Evolutionary conservation across 1,140 invertebrate genomes (phyloP), one percentile per base, ranked within the genome.

Genomic region (Bemisia tabaci): DNA sequence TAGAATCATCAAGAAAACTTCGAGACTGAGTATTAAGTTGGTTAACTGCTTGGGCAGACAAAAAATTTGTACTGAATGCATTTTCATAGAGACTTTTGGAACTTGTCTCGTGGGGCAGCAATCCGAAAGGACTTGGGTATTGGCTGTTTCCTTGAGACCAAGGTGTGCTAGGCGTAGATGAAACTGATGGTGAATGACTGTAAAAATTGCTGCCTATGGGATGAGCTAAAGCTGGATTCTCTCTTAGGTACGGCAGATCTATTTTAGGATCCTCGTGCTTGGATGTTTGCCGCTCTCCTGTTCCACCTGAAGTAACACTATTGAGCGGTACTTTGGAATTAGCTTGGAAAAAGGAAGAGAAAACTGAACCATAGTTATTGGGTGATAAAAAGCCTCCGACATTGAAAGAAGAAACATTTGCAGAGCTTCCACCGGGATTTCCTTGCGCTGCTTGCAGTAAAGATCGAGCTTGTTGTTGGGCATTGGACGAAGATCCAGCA

Each of bases 91-190:
- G 83, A 33, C 84, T 83, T 26, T 83, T 85, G 1, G 85, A 80
- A 67, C 87, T 85, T 68, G 84, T 88, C 77, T 89, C 87, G 74
- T 89, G 87, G 17, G 87, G 87, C 71, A 89, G 76, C 71, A 89
- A 87, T 59, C 87, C 87, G 76, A 88, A 88, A 0, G 87, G 86
- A 72, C 86, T 87, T 24, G 83, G 84, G 26, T 85, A 73, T 72
- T 85, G 84, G 59, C 81, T 78, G 73, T 83, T 88, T 68, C 81
- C 84, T 72, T 87, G 85, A 66, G 74, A 72, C 85, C 86, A 87
- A 61, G 79, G 80, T 39, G 33, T 48, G 33, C 33, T 48, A 17
- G 33, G 33, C 17, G 33, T 48, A 48, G 33, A 48, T 48, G 33
- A 48, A 9, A 48, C 33, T 48, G 33, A 48, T 48, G 33, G 33